These are phyloP conservation scores for Tenthredo distinguenda DNA, from an alignment of 2,888 invertebrate genomes.

Conservation along the genomic window DNA sequence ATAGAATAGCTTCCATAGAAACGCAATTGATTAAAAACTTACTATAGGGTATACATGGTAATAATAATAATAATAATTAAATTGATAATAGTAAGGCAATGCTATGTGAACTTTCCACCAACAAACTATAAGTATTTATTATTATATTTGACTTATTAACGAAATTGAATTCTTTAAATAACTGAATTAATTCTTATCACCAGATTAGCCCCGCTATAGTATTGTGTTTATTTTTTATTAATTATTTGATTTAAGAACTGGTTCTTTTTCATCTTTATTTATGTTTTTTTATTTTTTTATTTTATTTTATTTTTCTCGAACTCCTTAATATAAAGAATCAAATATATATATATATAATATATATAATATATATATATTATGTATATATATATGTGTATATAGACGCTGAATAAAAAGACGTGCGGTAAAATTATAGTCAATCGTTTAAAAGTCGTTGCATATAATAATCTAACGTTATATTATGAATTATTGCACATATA, in stretches of 20 bases:
- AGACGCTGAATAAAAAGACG: not conserved
- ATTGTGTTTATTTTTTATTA: not conserved
- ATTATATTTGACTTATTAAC: not conserved
- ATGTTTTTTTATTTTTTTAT: not conserved
- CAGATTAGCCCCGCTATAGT: slow-evolving; percentile 16
- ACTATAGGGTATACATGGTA: not conserved
- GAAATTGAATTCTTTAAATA: not conserved
- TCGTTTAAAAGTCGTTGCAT: not conserved
- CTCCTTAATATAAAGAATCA: not conserved
- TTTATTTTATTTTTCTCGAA: too few species aligned
- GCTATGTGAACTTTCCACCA: slow-evolving; percentile 29
- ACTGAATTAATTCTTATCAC: not conserved
- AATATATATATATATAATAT: too few species aligned
- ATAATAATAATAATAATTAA: not conserved
- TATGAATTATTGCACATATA: slow-evolving; percentile 15
- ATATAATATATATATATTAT: too few species aligned
- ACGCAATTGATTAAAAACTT: not conserved
- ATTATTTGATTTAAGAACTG: not conserved
- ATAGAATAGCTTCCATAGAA: not conserved
- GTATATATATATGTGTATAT: too few species aligned
- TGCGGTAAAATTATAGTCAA: not conserved
- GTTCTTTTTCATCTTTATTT: not conserved
- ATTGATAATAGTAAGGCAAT: slow-evolving; percentile 20
- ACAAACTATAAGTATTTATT: slow-evolving; percentile 6
- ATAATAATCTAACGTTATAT: not conserved